Evolutionary conservation across 2,888 invertebrate genomes (phyloP), one percentile per base, ranked within the genome.

Genomic region (Parnassius glacialis): DNA sequence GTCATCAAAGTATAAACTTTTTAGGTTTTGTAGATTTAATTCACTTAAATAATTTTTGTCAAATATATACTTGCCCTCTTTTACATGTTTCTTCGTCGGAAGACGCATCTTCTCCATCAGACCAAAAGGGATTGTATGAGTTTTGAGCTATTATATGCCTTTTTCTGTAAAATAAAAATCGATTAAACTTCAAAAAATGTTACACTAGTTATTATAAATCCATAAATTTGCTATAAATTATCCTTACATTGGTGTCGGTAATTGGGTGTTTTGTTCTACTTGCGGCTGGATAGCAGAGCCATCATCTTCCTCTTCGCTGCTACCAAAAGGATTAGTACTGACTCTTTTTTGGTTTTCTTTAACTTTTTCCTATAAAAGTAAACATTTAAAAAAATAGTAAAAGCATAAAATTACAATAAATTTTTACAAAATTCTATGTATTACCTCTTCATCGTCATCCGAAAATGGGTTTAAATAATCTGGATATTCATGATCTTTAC

Each of bases 401-500:
- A 48, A 34, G 13, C 45, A 25, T 42, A 13, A 42, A 10, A 58
- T 13, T 11, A 12, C 42, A 42, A 10, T 44, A 43, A 34, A 10
- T 41, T 50, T 54, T 16, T 56, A 25, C 25, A 25, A 25, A 25
- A 25, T 45, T 41, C 20, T 9, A 57, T 45, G 68, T 65, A 45
- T 47, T 74, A 84, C 83, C 76, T 85, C 88, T 52, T 87, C 88
- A 51, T 93, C 93, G 41, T 95, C 95, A 70, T 95, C 95, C 45
- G 93, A 94, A 85, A 97, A 97, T 7, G 97, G 97, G 92, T 97
- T 97, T 67, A 97, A 90, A 76, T 95, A 94, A 67, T 94, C 94
- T 0, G 97, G 97, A 87, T 97, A 97, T 67, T 80, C 70, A 66
- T 79, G 79, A 62, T 66, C 61, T 41, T 68, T 61, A 9, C 10